Conservation (phyloP, 2,113 vertebrate species). For the Rhinichthys klamathensis region DNA sequence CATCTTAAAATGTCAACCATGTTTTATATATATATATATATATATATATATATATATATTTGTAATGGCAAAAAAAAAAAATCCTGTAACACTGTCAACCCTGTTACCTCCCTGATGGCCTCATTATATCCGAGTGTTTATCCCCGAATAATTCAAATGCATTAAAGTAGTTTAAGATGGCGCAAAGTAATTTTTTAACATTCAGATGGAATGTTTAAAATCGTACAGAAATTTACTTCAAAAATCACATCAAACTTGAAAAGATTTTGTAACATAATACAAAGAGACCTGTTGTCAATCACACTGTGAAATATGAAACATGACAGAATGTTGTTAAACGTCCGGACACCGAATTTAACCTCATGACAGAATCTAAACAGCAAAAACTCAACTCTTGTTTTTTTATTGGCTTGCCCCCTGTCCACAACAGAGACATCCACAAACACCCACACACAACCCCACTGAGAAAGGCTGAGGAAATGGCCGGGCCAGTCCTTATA, state of each 20-base stretch:
- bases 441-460: slow-evolving; percentile 75
- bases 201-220: background rate
- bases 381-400: slow-evolving; percentile 38
- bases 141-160: background rate
- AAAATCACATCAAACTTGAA: slow-evolving; percentile 6
- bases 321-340: background rate
- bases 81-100: background rate
- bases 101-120: background rate
- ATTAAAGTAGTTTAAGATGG: background rate
- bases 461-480: slow-evolving; percentile 79
- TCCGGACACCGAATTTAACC: background rate
- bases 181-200: background rate
- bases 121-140: slow-evolving; percentile 14
- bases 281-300: slow-evolving; percentile 11
- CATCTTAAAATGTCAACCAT: background rate
- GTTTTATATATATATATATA: too few relatives aligned
- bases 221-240: background rate
- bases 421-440: slow-evolving; percentile 56
- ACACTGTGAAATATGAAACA: slow-evolving; percentile 8
- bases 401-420: slow-evolving; percentile 25
- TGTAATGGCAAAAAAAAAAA: slow-evolving; percentile 5
- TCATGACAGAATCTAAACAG: background rate
- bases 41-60: too few relatives aligned
- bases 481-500: slow-evolving; percentile 82
- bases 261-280: background rate